phyloP scores from a whole-genome alignment of 1,140 invertebrate genomes.

The Meteorus sp. region DNA sequence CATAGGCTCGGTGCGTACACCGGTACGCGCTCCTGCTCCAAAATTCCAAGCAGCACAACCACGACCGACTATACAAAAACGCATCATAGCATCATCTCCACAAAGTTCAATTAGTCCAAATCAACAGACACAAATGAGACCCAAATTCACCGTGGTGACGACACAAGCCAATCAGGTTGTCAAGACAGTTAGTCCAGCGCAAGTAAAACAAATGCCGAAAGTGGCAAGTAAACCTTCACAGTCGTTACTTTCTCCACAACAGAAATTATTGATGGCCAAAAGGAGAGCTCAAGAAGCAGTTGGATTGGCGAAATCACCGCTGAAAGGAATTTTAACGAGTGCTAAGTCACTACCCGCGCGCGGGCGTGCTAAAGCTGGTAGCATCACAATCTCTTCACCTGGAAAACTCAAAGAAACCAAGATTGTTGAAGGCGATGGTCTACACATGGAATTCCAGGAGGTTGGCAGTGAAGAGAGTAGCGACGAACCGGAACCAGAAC shows the following conservation, averaged over 20 bases:
- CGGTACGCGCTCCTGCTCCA: conserved; percentile 41
- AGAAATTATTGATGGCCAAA: conserved; percentile 55
- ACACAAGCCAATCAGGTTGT: conserved; percentile 25
- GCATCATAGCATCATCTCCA: conserved; percentile 34
- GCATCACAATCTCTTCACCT: conserved; percentile 20
- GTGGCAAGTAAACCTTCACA: conserved; percentile 41
- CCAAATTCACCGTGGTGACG: conserved; percentile 38
- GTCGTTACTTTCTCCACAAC: conserved; percentile 51
- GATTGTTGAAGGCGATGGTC: conserved; percentile 52
- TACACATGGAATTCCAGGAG: conserved; percentile 59
- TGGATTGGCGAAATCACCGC: conserved; percentile 40
- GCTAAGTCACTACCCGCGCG: conserved; percentile 25
- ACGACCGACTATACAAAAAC: conserved; percentile 46
- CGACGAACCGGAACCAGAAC: conserved; percentile 61
- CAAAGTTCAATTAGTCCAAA: conserved; percentile 25
- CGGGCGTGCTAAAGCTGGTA: conserved; percentile 28
- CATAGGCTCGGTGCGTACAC: conserved; percentile 42
- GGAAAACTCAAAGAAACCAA: conserved; percentile 55
- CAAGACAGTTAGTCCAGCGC: conserved; percentile 25
- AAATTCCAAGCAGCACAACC: conserved; percentile 31
- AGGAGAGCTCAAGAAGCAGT: conserved; percentile 54
- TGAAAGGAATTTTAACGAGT: conserved; percentile 37
- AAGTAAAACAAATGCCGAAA: conserved; percentile 42
- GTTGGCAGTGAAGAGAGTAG: conserved; percentile 59
- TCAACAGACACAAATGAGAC: conserved; percentile 38